phyloP scores from a whole-genome alignment of 2,888 invertebrate species.

The Cataglyphis livida region DNA sequence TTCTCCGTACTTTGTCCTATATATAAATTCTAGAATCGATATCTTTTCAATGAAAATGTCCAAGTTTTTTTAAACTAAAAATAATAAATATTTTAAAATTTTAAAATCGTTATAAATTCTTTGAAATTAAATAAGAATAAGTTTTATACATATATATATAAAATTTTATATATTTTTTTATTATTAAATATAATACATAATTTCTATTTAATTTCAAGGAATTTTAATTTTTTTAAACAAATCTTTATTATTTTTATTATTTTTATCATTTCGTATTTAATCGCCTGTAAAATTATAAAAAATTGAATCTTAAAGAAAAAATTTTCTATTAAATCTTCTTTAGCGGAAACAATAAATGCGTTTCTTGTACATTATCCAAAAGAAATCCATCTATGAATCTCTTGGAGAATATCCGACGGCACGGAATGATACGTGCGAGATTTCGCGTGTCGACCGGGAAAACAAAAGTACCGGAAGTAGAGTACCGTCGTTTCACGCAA shows the following conservation, averaged over 20 bases:
- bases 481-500: slow-evolving; percentile 41
- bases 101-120: background rate
- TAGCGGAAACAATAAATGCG: background rate
- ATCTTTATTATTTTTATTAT: background rate
- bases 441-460: background rate
- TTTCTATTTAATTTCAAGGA: too few relatives aligned
- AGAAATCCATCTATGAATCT: background rate
- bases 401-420: background rate
- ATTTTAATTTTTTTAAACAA: background rate
- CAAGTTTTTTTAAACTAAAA: background rate
- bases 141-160: too few relatives aligned
- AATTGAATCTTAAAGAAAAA: background rate
- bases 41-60: background rate
- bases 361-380: background rate
- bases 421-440: slow-evolving; percentile 23
- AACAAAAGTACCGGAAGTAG: slow-evolving; percentile 15
- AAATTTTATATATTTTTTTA: too few relatives aligned
- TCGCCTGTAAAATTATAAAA: background rate
- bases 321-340: background rate
- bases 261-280: background rate
- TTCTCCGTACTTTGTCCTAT: background rate
- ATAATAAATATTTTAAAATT: background rate
- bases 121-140: background rate
- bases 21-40: background rate
- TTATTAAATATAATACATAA: too few relatives aligned